These are phyloP conservation scores for Mus pahari DNA, from an alignment of 2,113 vertebrate species.

Conservation along the genomic window DNA sequence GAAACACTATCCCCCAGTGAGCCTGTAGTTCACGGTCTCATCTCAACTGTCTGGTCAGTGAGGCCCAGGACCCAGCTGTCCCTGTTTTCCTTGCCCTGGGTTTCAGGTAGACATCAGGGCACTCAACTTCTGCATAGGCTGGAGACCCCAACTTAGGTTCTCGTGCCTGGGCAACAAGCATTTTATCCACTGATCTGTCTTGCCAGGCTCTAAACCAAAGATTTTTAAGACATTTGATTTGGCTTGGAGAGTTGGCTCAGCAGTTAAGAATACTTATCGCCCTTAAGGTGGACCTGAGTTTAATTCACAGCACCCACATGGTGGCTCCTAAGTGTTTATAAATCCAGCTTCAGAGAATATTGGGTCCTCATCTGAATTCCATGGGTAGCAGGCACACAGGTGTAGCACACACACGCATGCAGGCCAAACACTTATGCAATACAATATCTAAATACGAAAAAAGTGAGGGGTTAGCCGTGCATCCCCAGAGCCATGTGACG, in stretches of 20 bases:
- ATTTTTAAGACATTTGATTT: not conserved
- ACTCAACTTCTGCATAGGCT: not conserved
- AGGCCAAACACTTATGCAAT: not conserved
- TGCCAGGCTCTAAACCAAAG: not conserved
- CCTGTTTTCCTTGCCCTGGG: not conserved
- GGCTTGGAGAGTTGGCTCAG: not conserved
- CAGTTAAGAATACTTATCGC: not conserved
- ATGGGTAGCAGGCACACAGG: too few species aligned
- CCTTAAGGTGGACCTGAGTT: not conserved
- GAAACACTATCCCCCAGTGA: not conserved
- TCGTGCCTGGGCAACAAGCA: too few species aligned
- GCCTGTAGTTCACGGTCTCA: not conserved
- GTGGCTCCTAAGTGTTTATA: too few species aligned
- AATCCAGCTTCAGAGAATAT: too few species aligned
- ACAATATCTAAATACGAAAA: not conserved
- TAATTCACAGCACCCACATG: too few species aligned
- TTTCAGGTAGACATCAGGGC: too few species aligned
- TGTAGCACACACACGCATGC: too few species aligned
- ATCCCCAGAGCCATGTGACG: not conserved
- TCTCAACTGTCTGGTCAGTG: not conserved
- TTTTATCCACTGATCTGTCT: too few species aligned
- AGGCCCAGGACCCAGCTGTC: not conserved
- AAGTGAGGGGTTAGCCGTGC: not conserved
- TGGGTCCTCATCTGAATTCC: too few species aligned
- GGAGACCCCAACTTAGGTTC: not conserved